Percentiles rank a stretch among this genome's conserved stretches.
Conservation (phyloP, 2,888 invertebrate species). For the Syrista parreyssii region DNA sequence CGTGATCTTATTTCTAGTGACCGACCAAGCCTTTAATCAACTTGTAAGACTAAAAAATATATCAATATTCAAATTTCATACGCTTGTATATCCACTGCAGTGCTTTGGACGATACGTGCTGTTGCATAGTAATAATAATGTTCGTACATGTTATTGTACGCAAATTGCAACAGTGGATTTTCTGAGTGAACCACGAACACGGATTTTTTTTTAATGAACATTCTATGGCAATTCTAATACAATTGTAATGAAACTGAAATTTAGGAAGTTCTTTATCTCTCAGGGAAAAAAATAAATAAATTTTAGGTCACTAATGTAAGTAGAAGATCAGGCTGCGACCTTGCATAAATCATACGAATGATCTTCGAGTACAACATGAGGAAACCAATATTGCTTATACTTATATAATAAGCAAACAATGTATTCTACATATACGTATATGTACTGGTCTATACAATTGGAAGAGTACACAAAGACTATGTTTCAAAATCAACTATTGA, state of each 20-base stretch:
- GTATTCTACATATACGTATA: neutral
- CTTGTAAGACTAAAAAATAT: neutral
- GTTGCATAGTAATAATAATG: neutral
- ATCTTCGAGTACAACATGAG: conserved; percentile 34
- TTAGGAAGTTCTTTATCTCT: neutral
- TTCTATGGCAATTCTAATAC: neutral
- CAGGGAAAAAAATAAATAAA: neutral
- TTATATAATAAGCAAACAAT: conserved; percentile 8
- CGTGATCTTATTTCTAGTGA: conserved; percentile 50
- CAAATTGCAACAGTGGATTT: neutral
- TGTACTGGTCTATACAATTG: neutral
- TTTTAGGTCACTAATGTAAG: conserved; percentile 41
- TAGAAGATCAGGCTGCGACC: conserved; percentile 46
- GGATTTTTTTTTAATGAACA: neutral
- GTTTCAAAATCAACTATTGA: neutral
- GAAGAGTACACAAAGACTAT: neutral
- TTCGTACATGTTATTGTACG: neutral
- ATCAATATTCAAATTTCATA: neutral
- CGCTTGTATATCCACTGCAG: neutral
- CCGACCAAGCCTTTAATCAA: conserved; percentile 32
- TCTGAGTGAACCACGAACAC: neutral
- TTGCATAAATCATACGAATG: conserved; percentile 38
- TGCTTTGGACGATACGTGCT: neutral
- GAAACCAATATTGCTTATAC: conserved; percentile 12
- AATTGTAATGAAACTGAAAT: neutral